Conservation (phyloP, 1,140 invertebrate genomes). For the Leptinotarsa lineolata region DNA sequence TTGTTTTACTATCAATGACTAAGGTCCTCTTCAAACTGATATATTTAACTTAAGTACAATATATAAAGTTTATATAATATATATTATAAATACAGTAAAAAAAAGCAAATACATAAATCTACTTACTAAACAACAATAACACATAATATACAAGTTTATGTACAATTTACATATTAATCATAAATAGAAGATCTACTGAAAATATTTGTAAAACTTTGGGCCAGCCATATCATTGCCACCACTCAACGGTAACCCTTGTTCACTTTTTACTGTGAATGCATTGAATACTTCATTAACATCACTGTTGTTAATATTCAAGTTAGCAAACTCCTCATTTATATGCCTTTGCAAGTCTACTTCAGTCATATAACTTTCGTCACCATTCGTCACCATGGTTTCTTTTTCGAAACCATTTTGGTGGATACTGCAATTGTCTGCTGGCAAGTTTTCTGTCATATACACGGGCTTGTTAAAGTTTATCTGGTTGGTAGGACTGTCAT, state of each 20-base stretch:
- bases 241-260: conserved; percentile 17
- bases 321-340: conserved; percentile 50
- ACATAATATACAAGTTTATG: conserved; percentile 31
- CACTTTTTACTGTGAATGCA: conserved; percentile 35
- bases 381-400: conserved; percentile 18
- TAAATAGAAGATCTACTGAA: conserved; percentile 34
- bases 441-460: conserved; percentile 41
- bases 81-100: conserved; percentile 25
- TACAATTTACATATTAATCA: conserved; percentile 35
- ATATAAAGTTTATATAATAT: conserved; percentile 16
- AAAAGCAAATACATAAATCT: conserved; percentile 27
- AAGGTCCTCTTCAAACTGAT: conserved; percentile 2
- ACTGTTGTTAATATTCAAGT: conserved; percentile 38
- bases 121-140: conserved; percentile 30
- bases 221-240: conserved; percentile 33
- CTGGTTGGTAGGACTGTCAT: conserved; percentile 49
- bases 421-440: background rate
- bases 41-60: conserved; percentile 28
- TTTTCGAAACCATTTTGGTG: conserved; percentile 18
- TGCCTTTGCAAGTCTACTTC: conserved; percentile 46
- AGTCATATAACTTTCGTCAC: conserved; percentile 19
- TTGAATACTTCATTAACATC: conserved; percentile 36
- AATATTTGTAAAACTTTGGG: conserved; percentile 48
- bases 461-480: conserved; percentile 50
- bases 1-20: too few species aligned